Conservation (phyloP, 1,140 invertebrate species). For the Anastrepha ludens region DNA sequence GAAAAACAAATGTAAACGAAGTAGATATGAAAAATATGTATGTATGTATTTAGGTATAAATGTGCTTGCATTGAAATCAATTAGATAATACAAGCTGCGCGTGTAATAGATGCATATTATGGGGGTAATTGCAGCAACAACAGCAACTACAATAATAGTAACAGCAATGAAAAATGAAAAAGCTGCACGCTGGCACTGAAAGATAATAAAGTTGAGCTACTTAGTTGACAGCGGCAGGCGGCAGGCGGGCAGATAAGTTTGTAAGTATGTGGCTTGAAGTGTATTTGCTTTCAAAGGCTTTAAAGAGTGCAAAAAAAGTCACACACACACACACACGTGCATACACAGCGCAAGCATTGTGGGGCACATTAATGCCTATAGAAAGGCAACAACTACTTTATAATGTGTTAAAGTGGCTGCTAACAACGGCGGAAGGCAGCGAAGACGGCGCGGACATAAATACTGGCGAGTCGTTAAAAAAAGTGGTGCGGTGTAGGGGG, state of each 20-base stretch:
- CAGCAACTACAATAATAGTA: not conserved
- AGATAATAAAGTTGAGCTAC: slow-evolving; percentile 19
- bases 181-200: not conserved
- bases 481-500: not conserved
- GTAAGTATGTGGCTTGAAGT: not conserved
- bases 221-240: not conserved
- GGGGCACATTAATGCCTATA: not conserved
- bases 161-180: not conserved
- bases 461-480: no score
- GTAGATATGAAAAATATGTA: not conserved
- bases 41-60: not conserved
- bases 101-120: not conserved
- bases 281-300: not conserved
- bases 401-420: not conserved
- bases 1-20: no score
- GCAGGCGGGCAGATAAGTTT: not conserved
- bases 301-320: not conserved
- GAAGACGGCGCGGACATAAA: not conserved
- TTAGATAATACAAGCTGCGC: slow-evolving; percentile 23
- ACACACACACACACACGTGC: not conserved
- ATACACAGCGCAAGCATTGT: not conserved
- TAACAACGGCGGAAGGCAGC: not conserved
- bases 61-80: not conserved
- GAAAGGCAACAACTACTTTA: not conserved
- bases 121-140: slow-evolving; percentile 10